Evolutionary conservation across 2,113 vertebrate genomes (phyloP).

Genomic region (Reinhardtius hippoglossoides): DNA sequence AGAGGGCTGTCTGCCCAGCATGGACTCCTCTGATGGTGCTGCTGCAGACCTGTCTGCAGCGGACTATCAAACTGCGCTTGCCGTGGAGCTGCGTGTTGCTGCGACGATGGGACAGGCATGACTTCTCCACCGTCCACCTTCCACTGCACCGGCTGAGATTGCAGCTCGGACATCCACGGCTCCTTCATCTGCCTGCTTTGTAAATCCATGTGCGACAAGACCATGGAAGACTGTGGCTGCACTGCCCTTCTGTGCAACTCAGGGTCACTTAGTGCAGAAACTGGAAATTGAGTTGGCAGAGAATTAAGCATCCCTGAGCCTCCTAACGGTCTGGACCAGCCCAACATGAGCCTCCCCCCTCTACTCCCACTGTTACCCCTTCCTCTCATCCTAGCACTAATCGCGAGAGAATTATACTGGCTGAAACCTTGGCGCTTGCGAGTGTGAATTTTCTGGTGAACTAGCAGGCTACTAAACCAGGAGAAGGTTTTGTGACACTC

Average conservation of each 20-base stretch:
- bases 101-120: slow-evolving; percentile 53
- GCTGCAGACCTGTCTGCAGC: slow-evolving; percentile 47
- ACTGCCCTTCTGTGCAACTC: slow-evolving; percentile 55
- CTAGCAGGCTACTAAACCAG: slow-evolving; percentile 84
- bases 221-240: slow-evolving; percentile 46
- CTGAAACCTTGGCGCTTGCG: slow-evolving; percentile 75
- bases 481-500: slow-evolving; percentile 84
- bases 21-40: slow-evolving; percentile 60
- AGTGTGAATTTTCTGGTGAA: slow-evolving; percentile 84
- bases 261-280: slow-evolving; percentile 45
- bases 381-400: slow-evolving; percentile 60
- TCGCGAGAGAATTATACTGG: slow-evolving; percentile 51
- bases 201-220: slow-evolving; percentile 44
- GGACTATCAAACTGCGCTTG: slow-evolving; percentile 19
- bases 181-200: slow-evolving; percentile 56
- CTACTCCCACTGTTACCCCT: slow-evolving; percentile 58
- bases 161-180: slow-evolving; percentile 39
- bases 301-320: slow-evolving; percentile 38
- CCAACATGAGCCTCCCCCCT: slow-evolving; percentile 56
- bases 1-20: slow-evolving; percentile 48
- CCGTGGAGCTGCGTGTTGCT: neutral
- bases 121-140: slow-evolving; percentile 69
- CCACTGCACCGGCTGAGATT: slow-evolving; percentile 69
- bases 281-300: slow-evolving; percentile 37
- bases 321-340: slow-evolving; percentile 56